A percentile compares a stretch with the other conserved stretches of the same genome.
These are phyloP conservation scores for Syrphus vitripennis DNA, from an alignment of 2,888 invertebrate genomes.

Conservation along the genomic window DNA sequence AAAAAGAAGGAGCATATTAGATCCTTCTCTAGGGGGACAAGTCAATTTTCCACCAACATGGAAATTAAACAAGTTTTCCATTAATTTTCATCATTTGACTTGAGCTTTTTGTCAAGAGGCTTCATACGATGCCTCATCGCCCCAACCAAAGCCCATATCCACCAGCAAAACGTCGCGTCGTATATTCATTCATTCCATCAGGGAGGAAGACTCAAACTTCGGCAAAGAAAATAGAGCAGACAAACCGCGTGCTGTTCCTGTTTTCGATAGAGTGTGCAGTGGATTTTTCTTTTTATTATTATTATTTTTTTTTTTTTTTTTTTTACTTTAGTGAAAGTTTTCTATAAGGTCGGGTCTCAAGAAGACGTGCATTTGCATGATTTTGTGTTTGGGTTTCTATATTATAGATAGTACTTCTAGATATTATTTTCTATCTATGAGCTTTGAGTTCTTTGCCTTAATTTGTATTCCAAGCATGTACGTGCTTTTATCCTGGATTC, in stretches of 20 bases:
- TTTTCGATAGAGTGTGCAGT: slow-evolving; percentile 27
- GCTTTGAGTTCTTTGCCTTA: slow-evolving; percentile 50
- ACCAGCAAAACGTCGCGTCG: background rate
- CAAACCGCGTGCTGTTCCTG: slow-evolving; percentile 39
- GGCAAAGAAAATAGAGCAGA: slow-evolving; percentile 48
- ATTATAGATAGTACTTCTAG: too few relatives aligned
- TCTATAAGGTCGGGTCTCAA: slow-evolving; percentile 27
- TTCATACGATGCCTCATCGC: slow-evolving; percentile 1
- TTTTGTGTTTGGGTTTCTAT: slow-evolving; percentile 24
- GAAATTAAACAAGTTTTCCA: slow-evolving; percentile 68
- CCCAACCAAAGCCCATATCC: background rate
- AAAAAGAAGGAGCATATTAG: background rate
- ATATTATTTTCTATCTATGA: slow-evolving; percentile 52
- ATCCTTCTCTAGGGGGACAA: slow-evolving; percentile 17
- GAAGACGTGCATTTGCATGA: slow-evolving; percentile 61
- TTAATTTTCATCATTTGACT: slow-evolving; percentile 60
- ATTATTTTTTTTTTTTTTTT: slow-evolving; percentile 2
- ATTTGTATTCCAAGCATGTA: slow-evolving; percentile 65
- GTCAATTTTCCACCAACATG: slow-evolving; percentile 60
- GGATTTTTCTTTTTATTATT: slow-evolving; percentile 12
- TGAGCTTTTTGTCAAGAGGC: slow-evolving; percentile 41
- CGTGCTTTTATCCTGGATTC: slow-evolving; percentile 45
- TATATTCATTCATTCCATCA: slow-evolving; percentile 11
- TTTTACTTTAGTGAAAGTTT: slow-evolving; percentile 53
- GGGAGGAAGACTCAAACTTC: slow-evolving; percentile 18